Conservation (phyloP, 2,888 invertebrate genomes). For the Megalurothrips usitatus region DNA sequence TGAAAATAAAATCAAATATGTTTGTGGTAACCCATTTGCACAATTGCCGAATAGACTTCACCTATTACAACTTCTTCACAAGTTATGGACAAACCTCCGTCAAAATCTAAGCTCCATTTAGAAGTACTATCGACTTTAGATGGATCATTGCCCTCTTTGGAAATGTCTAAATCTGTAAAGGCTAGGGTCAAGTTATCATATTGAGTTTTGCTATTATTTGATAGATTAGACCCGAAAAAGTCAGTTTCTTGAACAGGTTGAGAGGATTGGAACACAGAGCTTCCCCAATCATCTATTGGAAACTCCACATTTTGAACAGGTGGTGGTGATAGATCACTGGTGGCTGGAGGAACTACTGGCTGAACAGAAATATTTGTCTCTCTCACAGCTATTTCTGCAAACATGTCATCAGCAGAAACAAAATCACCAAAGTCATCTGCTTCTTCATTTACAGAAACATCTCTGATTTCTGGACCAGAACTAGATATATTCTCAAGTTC, state of each 20-base stretch:
- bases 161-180: neutral
- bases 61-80: neutral
- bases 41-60: neutral
- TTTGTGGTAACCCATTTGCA: neutral
- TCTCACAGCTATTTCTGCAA: slow-evolving; percentile 11
- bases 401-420: neutral
- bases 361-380: neutral
- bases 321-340: neutral
- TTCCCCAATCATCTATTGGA: neutral
- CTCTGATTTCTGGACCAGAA: neutral
- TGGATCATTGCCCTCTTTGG: neutral
- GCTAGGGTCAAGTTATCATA: neutral
- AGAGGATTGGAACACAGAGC: neutral
- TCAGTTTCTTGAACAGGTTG: neutral
- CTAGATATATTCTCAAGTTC: neutral
- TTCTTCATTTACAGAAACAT: neutral
- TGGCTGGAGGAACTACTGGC: neutral
- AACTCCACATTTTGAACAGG: neutral
- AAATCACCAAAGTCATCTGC: slow-evolving; percentile 13
- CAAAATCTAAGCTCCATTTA: neutral
- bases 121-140: neutral
- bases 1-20: neutral
- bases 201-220: neutral
- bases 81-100: neutral
- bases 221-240: neutral